phyloP scores from a whole-genome alignment of 2,888 invertebrate species.

The Crepidodera aurea region DNA sequence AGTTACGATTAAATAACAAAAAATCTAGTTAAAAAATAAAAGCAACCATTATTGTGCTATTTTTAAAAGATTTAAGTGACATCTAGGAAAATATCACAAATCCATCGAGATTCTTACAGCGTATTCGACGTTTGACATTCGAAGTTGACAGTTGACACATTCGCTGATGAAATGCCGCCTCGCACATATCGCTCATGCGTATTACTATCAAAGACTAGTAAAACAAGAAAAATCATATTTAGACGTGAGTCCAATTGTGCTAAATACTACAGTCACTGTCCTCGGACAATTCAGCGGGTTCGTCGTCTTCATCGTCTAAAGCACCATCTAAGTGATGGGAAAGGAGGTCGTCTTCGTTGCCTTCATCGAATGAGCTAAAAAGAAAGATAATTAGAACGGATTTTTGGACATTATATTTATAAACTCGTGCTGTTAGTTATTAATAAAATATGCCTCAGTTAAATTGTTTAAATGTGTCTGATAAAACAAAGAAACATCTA shows the following conservation, averaged over 20 bases:
- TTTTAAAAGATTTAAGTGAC: too few relatives aligned
- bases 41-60: too few relatives aligned
- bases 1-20: too few relatives aligned
- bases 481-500: too few relatives aligned
- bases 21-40: too few relatives aligned
- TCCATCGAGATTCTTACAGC: neutral
- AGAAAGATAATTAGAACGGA: conserved; percentile 30
- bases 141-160: neutral
- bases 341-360: conserved; percentile 70
- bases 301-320: conserved; percentile 56
- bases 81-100: too few relatives aligned
- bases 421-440: conserved; percentile 10
- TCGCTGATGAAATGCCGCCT: neutral
- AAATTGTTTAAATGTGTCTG: too few relatives aligned
- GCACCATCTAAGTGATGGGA: conserved; percentile 71
- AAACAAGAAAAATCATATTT: conserved; percentile 12
- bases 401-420: neutral
- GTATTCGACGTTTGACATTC: neutral
- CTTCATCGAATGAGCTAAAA: conserved; percentile 76
- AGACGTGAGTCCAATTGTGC: conserved; percentile 39
- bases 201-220: conserved; percentile 42
- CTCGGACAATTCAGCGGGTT: conserved; percentile 54
- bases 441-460: too few relatives aligned
- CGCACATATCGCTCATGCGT: conserved; percentile 1
- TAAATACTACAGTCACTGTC: conserved; percentile 73